A percentile compares a stretch with the other conserved stretches of the same genome.
Conservation (phyloP, 2,888 invertebrate species). For the Trachelus troglodyta region DNA sequence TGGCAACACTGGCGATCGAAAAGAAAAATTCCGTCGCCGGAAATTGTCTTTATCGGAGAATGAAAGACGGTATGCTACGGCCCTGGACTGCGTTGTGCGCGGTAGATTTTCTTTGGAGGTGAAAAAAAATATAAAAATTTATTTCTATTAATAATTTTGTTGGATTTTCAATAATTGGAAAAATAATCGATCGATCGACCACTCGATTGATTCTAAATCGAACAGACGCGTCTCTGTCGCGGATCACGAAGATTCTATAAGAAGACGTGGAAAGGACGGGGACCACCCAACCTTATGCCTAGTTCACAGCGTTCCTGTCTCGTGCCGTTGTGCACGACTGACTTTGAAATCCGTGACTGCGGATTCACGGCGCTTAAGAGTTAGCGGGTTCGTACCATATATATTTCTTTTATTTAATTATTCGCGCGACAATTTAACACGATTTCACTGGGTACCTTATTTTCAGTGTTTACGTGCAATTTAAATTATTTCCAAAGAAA, state of each 20-base stretch:
- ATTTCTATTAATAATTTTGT: background rate
- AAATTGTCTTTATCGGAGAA: background rate
- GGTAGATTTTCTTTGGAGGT: too few species aligned
- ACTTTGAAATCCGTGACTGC: constrained; percentile 1
- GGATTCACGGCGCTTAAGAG: background rate
- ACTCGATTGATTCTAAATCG: background rate
- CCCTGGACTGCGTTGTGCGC: background rate
- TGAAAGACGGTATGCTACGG: background rate
- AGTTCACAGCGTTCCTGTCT: background rate
- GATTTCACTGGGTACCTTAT: background rate
- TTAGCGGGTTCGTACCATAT: background rate
- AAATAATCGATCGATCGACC: background rate
- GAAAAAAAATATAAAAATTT: background rate
- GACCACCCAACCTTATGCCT: background rate
- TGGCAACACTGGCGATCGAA: background rate
- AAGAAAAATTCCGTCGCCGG: background rate
- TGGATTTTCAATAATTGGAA: background rate
- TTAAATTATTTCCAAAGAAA: background rate
- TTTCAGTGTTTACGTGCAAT: background rate
- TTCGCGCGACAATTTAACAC: background rate
- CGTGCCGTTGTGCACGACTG: constrained; percentile 7
- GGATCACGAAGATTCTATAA: background rate
- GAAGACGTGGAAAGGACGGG: background rate
- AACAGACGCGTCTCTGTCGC: background rate
- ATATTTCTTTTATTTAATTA: background rate